These are phyloP conservation scores for Sturmia bella DNA, from an alignment of 2,888 invertebrate genomes.

Conservation along the genomic window DNA sequence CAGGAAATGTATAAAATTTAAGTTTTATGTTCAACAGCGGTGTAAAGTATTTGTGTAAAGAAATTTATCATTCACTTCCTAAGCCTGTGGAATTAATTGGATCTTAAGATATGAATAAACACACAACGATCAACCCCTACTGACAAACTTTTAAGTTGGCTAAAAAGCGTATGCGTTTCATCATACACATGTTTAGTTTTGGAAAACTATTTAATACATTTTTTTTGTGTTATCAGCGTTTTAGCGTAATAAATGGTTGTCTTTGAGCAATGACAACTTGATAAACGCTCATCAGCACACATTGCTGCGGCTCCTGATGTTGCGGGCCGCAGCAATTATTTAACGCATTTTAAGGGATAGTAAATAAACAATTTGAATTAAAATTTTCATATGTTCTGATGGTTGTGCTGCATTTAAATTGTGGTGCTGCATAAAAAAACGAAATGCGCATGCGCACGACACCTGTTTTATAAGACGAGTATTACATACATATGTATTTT, in stretches of 20 bases:
- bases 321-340: not conserved
- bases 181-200: constrained; percentile 57
- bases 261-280: constrained; percentile 77
- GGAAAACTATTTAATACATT: not conserved
- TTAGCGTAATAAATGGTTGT: constrained; percentile 63
- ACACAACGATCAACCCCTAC: constrained; percentile 47
- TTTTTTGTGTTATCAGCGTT: not conserved
- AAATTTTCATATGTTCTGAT: constrained; percentile 38
- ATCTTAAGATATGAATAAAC: constrained; percentile 53
- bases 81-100: constrained; percentile 61
- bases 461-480: too few relatives aligned
- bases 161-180: constrained; percentile 18
- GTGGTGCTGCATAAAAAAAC: constrained; percentile 21
- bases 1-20: constrained; percentile 8
- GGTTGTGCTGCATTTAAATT: constrained; percentile 30
- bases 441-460: constrained; percentile 64
- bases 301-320: constrained; percentile 68
- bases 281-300: constrained; percentile 78
- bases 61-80: constrained; percentile 47
- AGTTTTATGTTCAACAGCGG: constrained; percentile 59
- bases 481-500: too few relatives aligned
- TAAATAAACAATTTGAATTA: constrained; percentile 14
- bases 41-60: constrained; percentile 54
- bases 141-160: not conserved
- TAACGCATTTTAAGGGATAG: constrained; percentile 56